A percentile compares a stretch with the other conserved stretches of the same genome.
These are phyloP conservation scores for Mnemiopsis leidyi DNA, from an alignment of 37 sponge, comb jelly and placozoan genomes.

Conservation along the genomic window DNA sequence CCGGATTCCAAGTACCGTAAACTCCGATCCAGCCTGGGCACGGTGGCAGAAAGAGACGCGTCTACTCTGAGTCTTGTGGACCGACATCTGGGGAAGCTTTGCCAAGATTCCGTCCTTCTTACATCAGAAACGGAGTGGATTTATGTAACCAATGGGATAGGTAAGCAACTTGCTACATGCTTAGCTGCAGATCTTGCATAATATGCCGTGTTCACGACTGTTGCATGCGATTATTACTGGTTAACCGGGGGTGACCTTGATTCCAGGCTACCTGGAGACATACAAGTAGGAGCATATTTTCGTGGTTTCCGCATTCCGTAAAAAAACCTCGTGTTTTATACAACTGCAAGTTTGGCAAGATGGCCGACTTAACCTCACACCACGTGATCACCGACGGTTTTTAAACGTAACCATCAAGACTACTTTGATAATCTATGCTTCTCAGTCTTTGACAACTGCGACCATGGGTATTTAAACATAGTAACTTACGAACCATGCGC, in stretches of 20 bases:
- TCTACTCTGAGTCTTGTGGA: neutral
- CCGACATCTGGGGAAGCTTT: slow-evolving; percentile 44
- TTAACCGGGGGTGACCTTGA: neutral
- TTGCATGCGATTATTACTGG: neutral
- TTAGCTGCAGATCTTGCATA: neutral
- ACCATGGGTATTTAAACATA: too few species aligned
- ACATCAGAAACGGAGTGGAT: slow-evolving; percentile 14
- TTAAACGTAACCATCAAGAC: too few species aligned
- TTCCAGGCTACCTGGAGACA: neutral
- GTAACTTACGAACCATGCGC: too few species aligned
- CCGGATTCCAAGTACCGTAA: neutral
- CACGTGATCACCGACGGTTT: too few species aligned
- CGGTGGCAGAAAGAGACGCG: neutral
- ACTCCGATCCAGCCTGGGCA: neutral
- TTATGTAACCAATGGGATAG: slow-evolving; percentile 5
- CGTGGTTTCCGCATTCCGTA: neutral
- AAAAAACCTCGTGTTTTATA: too few species aligned
- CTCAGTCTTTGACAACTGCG: too few species aligned
- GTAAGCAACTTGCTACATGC: neutral
- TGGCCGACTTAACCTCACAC: too few species aligned
- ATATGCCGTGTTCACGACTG: neutral
- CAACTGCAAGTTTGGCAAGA: too few species aligned
- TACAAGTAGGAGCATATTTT: neutral
- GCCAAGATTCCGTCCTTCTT: slow-evolving; percentile 20
- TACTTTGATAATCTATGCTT: too few species aligned